Evolutionary conservation across 2,888 invertebrate genomes (phyloP), one percentile per base, ranked within the genome.

Genomic region (Podabrus alpinus): DNA sequence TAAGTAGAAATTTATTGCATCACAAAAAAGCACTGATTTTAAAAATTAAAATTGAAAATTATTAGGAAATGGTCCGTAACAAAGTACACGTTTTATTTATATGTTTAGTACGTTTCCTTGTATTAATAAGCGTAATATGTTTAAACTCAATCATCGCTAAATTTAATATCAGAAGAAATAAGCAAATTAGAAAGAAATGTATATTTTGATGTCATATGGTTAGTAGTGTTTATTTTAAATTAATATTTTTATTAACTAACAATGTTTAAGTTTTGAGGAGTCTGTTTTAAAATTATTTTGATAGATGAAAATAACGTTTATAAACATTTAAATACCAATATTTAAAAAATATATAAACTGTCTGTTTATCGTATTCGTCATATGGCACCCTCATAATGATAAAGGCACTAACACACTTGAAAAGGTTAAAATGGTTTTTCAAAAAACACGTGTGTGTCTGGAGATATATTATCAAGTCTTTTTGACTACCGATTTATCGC

Each of bases 351-450:
- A 64, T 19, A 64, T 45, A 45, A 45, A 45, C 45, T 77, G 83
- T 82, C 83, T 84, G 84, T 83, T 84, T 83, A 83, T 82, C 83
- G 82, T 83, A 82, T 81, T 82, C 83, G 80, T 84, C 84, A 84
- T 79, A 80, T 82, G 82, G 83, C 84, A 83, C 83, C 83, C 84
- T 81, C 77, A 81, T 83, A 83, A 83, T 81, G 84, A 84, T 84
- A 84, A 84, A 82, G 77, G 78, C 75, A 81, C 81, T 82, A 80
- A 80, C 83, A n/a, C 9, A 81, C 82, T 82, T 82, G 81, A 82
- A 83, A 81, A 79, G 80, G 80, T 75, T 80, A 77, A 78, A 81
- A 81, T 77, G 70, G 66, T 71, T 73, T 59, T 73, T 15, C 10
- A 19, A 15, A 15, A 70, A 75, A 79, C 79, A 79, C 79, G 78